These are phyloP conservation scores for Galaxea fascicularis DNA, from an alignment of 92 coral and sea anemone species.

Conservation along the genomic window DNA sequence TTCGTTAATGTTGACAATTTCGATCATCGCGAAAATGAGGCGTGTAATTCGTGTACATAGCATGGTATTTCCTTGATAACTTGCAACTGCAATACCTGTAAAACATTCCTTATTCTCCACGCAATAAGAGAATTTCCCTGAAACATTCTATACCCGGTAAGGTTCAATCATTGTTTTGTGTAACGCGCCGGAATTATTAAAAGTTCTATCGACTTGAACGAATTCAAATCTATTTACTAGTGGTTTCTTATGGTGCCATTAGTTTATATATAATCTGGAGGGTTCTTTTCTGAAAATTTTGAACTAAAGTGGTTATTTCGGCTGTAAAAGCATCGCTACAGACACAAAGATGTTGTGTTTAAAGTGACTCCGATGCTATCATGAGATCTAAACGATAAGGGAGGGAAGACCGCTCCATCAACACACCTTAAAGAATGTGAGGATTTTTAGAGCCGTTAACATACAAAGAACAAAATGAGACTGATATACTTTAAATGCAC, in stretches of 20 bases:
- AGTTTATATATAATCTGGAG: neutral
- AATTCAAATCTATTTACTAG: neutral
- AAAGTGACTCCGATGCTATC: slow-evolving; percentile 39
- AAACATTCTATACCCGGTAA: neutral
- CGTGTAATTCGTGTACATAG: neutral
- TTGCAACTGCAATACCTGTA: neutral
- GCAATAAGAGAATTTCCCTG: neutral
- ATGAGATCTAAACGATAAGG: slow-evolving; percentile 40
- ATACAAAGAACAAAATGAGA: slow-evolving; percentile 31
- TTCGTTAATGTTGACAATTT: too few relatives aligned
- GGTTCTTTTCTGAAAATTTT: neutral
- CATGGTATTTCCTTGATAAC: slow-evolving; percentile 2
- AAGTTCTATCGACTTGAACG: neutral
- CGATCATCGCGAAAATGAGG: neutral
- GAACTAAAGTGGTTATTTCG: neutral
- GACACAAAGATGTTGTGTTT: slow-evolving; percentile 17
- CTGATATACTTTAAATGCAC: slow-evolving; percentile 11
- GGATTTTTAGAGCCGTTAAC: slow-evolving; percentile 27
- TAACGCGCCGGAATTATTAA: too few relatives aligned
- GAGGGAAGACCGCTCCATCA: slow-evolving; percentile 16
- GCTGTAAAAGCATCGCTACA: neutral
- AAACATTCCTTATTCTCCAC: neutral
- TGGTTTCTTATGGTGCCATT: neutral
- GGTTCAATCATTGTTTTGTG: too few relatives aligned
- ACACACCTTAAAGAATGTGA: slow-evolving; percentile 38